phyloP scores from a whole-genome alignment of 2,113 vertebrate species.

The Toxotes jaculatrix region DNA sequence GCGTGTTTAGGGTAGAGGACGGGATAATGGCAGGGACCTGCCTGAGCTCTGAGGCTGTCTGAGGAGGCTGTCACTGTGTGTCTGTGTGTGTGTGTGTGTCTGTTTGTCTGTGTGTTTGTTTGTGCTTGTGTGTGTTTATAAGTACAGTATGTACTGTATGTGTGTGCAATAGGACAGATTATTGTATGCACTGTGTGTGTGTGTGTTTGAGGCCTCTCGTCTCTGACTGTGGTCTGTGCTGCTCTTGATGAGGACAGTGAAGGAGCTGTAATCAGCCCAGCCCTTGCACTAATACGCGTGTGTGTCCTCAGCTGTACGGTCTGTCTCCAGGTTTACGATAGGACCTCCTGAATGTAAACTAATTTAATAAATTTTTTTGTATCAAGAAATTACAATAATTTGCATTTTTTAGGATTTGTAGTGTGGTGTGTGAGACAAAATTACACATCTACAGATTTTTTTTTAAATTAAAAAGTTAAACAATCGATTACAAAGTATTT shows the following conservation, averaged over 20 bases:
- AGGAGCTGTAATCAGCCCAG: slow-evolving; percentile 73
- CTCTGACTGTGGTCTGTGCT: slow-evolving; percentile 58
- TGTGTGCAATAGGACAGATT: slow-evolving; percentile 31
- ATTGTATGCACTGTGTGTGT: slow-evolving; percentile 41
- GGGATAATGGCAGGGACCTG: slow-evolving; percentile 81
- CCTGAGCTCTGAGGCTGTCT: slow-evolving; percentile 62
- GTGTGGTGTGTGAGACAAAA: background rate
- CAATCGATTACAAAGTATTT: background rate
- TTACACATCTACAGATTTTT: background rate
- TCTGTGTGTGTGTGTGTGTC: slow-evolving; percentile 34
- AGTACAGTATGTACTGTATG: slow-evolving; percentile 41
- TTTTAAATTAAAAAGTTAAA: background rate
- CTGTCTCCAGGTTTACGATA: slow-evolving; percentile 3
- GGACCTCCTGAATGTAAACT: background rate
- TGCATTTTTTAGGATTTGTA: background rate
- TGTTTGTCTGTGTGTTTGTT: slow-evolving; percentile 12
- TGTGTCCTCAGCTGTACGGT: slow-evolving; percentile 21
- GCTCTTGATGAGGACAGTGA: slow-evolving; percentile 75
- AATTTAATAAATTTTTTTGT: background rate
- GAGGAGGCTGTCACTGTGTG: slow-evolving; percentile 52
- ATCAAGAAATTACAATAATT: background rate
- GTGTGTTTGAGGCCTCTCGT: slow-evolving; percentile 56
- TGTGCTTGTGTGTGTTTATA: slow-evolving; percentile 33
- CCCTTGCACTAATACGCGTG: slow-evolving; percentile 42
- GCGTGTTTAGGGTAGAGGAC: slow-evolving; percentile 85